Evolutionary conservation across 2,888 invertebrate genomes (phyloP).

Genomic region (Amphiduros pacificus): DNA sequence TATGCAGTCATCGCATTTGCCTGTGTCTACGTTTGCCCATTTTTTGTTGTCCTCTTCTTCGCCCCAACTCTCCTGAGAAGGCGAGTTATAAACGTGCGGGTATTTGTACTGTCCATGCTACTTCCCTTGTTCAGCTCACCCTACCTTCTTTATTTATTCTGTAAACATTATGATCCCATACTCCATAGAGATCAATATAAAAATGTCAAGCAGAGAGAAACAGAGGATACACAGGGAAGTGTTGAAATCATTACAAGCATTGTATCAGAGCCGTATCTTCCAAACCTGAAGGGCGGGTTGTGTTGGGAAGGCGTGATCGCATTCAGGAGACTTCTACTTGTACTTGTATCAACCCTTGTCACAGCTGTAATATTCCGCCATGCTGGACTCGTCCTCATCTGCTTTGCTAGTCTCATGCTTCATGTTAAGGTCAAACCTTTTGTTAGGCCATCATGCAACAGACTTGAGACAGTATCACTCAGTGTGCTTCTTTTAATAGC

Average conservation of each 20-base stretch:
- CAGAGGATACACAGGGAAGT: not conserved
- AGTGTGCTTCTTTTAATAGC: constrained; percentile 17
- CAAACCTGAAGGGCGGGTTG: not conserved
- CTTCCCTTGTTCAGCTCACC: constrained; percentile 6
- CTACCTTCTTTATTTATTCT: not conserved
- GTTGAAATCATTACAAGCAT: not conserved
- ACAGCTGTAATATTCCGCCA: constrained; percentile 6
- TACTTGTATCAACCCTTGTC: not conserved
- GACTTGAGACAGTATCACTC: constrained; percentile 17
- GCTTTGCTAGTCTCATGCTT: not conserved
- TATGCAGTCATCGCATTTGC: constrained; percentile 7
- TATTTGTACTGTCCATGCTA: not conserved
- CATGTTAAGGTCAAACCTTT: constrained; percentile 1
- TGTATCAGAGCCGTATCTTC: constrained; percentile 1
- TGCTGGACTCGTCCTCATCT: not conserved
- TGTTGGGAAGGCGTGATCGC: constrained; percentile 13
- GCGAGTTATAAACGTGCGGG: not conserved
- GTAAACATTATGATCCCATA: not conserved
- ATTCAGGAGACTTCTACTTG: not conserved
- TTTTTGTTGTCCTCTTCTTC: not conserved
- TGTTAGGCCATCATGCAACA: not conserved
- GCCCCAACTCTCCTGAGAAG: constrained; percentile 4
- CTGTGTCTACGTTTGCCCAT: constrained; percentile 7
- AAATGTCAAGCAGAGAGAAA: not conserved
- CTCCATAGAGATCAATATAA: too few species aligned